A percentile compares a stretch with the other conserved stretches of the same genome.
Evolutionary conservation across 2,113 vertebrate species (phyloP).

Genomic region (Hypocryptadius cinnamomeus): DNA sequence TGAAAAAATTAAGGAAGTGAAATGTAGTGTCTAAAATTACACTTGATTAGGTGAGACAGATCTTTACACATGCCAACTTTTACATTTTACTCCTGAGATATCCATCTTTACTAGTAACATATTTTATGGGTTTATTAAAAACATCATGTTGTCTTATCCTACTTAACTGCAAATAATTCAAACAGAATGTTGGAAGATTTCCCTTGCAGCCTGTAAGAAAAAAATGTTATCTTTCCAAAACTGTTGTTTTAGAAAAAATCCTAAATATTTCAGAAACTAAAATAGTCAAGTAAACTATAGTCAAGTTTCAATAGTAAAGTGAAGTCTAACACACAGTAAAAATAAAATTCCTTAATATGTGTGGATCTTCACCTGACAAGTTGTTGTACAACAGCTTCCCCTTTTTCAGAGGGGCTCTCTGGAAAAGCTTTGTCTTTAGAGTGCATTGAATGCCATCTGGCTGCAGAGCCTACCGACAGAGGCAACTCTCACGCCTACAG

Average conservation of each 20-base stretch:
- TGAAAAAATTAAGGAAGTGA: neutral
- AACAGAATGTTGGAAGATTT: neutral
- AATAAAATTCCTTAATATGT: neutral
- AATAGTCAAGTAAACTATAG: neutral
- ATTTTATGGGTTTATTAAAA: conserved; percentile 14
- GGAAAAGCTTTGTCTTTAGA: neutral
- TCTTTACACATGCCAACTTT: neutral
- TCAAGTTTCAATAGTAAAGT: neutral
- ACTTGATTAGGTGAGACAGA: neutral
- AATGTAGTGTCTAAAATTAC: neutral
- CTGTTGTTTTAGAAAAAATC: neutral
- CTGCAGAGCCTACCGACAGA: neutral
- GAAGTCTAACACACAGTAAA: neutral
- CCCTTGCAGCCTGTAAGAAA: neutral
- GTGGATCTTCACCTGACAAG: neutral
- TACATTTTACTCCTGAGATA: neutral
- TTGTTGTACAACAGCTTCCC: neutral
- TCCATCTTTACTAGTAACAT: neutral
- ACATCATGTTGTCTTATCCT: neutral
- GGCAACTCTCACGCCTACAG: neutral
- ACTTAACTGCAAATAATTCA: conserved; percentile 14
- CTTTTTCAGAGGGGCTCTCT: neutral
- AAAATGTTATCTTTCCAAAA: neutral
- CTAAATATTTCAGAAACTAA: neutral
- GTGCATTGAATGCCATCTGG: neutral